Evolutionary conservation across 2,113 vertebrate genomes (phyloP), one percentile per base, ranked within the genome.

Genomic region (Nycticorax nycticorax): DNA sequence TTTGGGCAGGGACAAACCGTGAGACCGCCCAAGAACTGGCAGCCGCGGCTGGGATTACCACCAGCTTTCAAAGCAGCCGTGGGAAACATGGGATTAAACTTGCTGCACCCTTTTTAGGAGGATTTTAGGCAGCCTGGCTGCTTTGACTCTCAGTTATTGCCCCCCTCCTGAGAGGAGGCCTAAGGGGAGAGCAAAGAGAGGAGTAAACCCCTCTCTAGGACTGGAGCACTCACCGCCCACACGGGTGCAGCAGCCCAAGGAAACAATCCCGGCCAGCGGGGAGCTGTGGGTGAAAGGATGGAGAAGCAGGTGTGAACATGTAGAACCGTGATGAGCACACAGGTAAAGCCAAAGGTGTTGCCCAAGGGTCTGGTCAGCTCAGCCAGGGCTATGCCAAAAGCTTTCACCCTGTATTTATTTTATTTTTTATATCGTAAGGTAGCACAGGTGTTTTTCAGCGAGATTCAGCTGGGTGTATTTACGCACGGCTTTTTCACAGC

Each of bases 331-430:
- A 32, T 18, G 14, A 94, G n/a, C 83, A n/a, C 10, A 67, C 0
- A 1, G 50, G 9, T 68, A 67, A 55, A 76, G 47, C 37, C 55
- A 69, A 88, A 90, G 19, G 37, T 22, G 22, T 19, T 66, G 39
- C 15, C 37, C 0, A 0, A 62, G 22, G 3, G 8, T 41, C 37
- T 83, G 6, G 2, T 76, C 2, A 0, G 20, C 32, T 76, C 39
- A 89, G 43, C 28, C 37, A 89, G 56, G n/a, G 73, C 47, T 85
- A 12, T 28, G 9, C 23, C 41, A 37, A 60, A 45, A 53, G 60
- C 4, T 86, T 63, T 73, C 1, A 5, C 45, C n/a, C 57, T 62
- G 19, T 35, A 10, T 59, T 89, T 69, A 23, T 27, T 59, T 89
- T 69, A 23, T 27, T 86, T 72, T 57, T 74, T n/a, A 1, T 32